phyloP scores from a whole-genome alignment of 1,140 invertebrate genomes.

The Heterodera carotae region DNA sequence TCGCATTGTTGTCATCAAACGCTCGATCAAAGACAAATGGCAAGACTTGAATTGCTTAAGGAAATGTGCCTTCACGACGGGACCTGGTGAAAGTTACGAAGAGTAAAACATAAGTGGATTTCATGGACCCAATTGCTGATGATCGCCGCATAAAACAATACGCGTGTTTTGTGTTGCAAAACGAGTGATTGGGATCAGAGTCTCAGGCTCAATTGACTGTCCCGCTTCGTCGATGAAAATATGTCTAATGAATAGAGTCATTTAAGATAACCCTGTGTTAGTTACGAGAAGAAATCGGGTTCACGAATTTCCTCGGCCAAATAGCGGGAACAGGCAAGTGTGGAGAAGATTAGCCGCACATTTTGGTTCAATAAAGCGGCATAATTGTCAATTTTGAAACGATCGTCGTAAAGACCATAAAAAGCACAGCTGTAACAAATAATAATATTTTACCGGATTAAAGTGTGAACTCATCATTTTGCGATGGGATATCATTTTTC shows the following conservation, averaged over 20 bases:
- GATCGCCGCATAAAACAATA: conserved; percentile 85
- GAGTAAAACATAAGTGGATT: background rate
- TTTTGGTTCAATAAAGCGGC: background rate
- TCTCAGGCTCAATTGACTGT: conserved; percentile 41
- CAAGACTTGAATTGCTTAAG: conserved; percentile 64
- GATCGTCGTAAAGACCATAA: conserved; percentile 11
- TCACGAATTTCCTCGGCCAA: background rate
- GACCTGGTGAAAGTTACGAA: conserved; percentile 15
- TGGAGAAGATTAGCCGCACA: conserved; percentile 33
- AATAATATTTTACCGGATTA: too few species aligned
- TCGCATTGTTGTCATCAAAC: conserved; percentile 7
- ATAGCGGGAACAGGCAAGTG: conserved; percentile 33
- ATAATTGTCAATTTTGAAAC: conserved; percentile 18
- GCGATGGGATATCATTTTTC: too few species aligned
- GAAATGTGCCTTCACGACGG: conserved; percentile 61
- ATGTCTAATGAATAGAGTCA: conserved; percentile 35
- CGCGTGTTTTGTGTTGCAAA: conserved; percentile 42
- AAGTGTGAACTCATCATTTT: too few species aligned
- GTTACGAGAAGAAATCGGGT: conserved; percentile 34
- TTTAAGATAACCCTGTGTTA: background rate
- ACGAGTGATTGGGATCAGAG: conserved; percentile 43
- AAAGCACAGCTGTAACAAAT: conserved; percentile 20
- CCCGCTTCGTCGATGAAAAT: conserved; percentile 51
- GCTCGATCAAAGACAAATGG: conserved; percentile 41
- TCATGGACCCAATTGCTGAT: conserved; percentile 83